Percentiles rank a stretch among this genome's conserved stretches.
phyloP scores from a whole-genome alignment of 2,888 invertebrate genomes.

The Odontocolon sp. region DNA sequence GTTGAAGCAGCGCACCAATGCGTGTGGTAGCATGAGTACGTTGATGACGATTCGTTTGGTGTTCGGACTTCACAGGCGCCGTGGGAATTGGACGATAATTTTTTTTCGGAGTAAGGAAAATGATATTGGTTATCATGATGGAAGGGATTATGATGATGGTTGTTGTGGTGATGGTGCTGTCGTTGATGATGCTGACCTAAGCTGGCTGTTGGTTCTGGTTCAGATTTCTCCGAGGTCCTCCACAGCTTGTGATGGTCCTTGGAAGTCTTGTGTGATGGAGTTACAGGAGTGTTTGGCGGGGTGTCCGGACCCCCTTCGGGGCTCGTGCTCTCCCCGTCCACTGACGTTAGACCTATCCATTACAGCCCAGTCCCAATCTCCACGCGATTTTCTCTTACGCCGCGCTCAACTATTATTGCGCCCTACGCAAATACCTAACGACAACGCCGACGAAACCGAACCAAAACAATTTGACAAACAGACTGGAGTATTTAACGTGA shows the following conservation, averaged over 20 bases:
- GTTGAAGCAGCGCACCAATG: conserved; percentile 78
- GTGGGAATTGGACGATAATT: conserved; percentile 73
- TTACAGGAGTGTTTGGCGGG: conserved; percentile 80
- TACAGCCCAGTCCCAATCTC: conserved; percentile 80
- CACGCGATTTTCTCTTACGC: conserved; percentile 68
- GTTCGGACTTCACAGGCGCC: conserved; percentile 71
- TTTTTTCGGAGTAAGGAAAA: conserved; percentile 76
- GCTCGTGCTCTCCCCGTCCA: conserved; percentile 78
- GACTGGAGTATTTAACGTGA: conserved; percentile 72
- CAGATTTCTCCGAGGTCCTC: conserved; percentile 75
- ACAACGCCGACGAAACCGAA: conserved; percentile 78
- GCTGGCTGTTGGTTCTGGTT: conserved; percentile 74
- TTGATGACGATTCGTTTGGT: conserved; percentile 74
- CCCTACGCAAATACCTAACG: conserved; percentile 79
- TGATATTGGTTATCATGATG: conserved; percentile 80
- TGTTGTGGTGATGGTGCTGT: conserved; percentile 74
- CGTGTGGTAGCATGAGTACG: conserved; percentile 79
- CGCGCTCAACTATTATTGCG: conserved; percentile 76
- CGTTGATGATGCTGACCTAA: conserved; percentile 81
- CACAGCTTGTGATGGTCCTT: conserved; percentile 75
- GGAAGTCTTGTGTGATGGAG: conserved; percentile 78
- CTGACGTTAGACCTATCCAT: conserved; percentile 80
- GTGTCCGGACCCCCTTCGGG: conserved; percentile 78
- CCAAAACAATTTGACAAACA: conserved; percentile 68
- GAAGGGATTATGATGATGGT: conserved; percentile 81